A percentile compares a stretch with the other conserved stretches of the same genome.
Evolutionary conservation across 2,797 vertebrate species (phyloP).

Genomic region (Danio choprae): DNA sequence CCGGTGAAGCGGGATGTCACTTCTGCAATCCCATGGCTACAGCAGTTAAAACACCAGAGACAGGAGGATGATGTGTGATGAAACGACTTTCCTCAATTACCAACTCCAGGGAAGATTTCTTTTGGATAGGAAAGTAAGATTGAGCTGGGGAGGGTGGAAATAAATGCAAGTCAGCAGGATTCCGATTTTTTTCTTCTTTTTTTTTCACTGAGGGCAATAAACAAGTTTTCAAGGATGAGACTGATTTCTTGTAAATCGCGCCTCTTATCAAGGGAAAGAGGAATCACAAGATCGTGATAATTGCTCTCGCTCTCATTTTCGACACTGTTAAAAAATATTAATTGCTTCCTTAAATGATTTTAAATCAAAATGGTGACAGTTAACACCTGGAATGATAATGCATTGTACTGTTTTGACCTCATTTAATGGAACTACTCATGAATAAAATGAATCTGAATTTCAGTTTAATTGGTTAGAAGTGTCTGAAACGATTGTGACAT

Average conservation of each 20-base stretch:
- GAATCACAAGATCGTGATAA: background rate
- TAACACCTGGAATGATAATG: background rate
- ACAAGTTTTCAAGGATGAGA: slow-evolving; percentile 65
- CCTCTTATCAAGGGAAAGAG: slow-evolving; percentile 44
- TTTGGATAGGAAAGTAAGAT: slow-evolving; percentile 57
- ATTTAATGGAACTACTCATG: background rate
- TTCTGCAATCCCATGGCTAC: slow-evolving; percentile 9
- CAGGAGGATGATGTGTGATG: slow-evolving; percentile 58
- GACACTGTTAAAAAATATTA: background rate
- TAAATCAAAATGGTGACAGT: background rate
- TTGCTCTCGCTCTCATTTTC: background rate
- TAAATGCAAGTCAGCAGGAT: slow-evolving; percentile 71
- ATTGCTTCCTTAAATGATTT: background rate
- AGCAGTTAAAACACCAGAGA: slow-evolving; percentile 38
- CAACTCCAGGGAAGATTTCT: slow-evolving; percentile 63
- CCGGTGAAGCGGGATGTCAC: slow-evolving; percentile 22
- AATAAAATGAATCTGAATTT: background rate
- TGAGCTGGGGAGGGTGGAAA: slow-evolving; percentile 37
- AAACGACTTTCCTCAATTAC: slow-evolving; percentile 69
- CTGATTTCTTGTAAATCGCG: slow-evolving; percentile 54
- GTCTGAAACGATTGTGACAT: too few species aligned
- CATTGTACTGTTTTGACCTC: background rate
- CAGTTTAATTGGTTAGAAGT: background rate
- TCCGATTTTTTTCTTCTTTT: slow-evolving; percentile 50
- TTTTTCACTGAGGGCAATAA: slow-evolving; percentile 57